Evolutionary conservation across 2,888 invertebrate species (phyloP).

Genomic region (Acleris sparsana): DNA sequence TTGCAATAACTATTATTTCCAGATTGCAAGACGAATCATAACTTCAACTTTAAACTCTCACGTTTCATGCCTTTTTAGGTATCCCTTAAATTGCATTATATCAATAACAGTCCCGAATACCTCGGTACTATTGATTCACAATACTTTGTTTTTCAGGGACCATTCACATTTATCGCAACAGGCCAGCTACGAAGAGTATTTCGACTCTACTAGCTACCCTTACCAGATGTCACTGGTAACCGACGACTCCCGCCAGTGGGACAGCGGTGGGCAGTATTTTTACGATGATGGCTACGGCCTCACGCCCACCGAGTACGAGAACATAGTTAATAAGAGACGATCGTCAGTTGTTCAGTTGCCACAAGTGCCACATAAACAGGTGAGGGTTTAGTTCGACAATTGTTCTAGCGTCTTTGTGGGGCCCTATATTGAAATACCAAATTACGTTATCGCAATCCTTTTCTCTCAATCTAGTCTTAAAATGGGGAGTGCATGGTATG

Average conservation of each 20-base stretch:
- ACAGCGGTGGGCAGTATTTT: conserved; percentile 86
- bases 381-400: conserved; percentile 26
- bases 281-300: conserved; percentile 70
- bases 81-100: too few relatives aligned
- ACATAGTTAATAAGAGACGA: conserved; percentile 81
- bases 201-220: conserved; percentile 85
- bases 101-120: too few relatives aligned
- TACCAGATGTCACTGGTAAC: conserved; percentile 82
- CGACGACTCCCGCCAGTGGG: conserved; percentile 89
- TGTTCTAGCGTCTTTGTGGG: too few relatives aligned
- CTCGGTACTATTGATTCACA: too few relatives aligned
- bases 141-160: conserved; percentile 66
- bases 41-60: too few relatives aligned
- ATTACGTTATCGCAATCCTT: too few relatives aligned
- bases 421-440: too few relatives aligned
- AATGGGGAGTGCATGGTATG: too few relatives aligned
- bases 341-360: conserved; percentile 80
- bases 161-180: conserved; percentile 77
- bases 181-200: conserved; percentile 86
- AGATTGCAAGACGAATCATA: too few relatives aligned
- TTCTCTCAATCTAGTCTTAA: too few relatives aligned
- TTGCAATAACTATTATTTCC: too few relatives aligned
- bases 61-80: too few relatives aligned
- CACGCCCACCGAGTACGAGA: conserved; percentile 83
- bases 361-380: conserved; percentile 78